Conservation (phyloP, 2,113 vertebrate genomes). For the Elachura formosa region DNA sequence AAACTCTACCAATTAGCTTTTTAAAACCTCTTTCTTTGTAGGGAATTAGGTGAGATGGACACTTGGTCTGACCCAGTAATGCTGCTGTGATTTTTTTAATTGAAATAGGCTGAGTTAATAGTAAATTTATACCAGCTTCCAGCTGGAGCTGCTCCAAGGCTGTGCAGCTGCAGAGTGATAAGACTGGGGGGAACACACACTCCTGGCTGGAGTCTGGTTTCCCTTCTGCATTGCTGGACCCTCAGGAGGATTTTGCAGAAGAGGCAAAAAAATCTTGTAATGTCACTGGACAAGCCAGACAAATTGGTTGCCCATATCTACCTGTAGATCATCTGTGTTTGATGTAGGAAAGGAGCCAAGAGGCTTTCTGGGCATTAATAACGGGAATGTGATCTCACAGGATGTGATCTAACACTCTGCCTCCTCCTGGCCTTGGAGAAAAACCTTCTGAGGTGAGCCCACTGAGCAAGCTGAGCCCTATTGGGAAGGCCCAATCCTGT, state of each 20-base stretch:
- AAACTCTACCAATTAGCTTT: not conserved
- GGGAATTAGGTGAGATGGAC: not conserved
- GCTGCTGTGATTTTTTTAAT: not conserved
- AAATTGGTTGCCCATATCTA: not conserved
- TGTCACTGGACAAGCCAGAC: not conserved
- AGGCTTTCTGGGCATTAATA: not conserved
- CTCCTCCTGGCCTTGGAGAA: not conserved
- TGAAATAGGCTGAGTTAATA: not conserved
- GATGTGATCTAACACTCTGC: not conserved
- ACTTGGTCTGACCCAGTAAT: not conserved
- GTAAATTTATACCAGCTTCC: not conserved
- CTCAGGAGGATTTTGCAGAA: not conserved
- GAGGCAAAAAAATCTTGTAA: not conserved
- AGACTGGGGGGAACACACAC: not conserved
- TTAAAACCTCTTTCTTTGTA: not conserved
- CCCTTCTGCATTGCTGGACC: not conserved
- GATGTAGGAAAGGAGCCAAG: not conserved
- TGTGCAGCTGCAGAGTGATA: not conserved
- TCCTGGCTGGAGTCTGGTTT: not conserved
- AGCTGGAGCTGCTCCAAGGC: not conserved
- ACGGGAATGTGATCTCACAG: not conserved
- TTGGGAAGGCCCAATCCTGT: not conserved
- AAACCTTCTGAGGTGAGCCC: fast-evolving
- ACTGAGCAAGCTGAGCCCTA: fast-evolving
- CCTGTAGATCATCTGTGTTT: not conserved